Percentiles rank a stretch among this genome's conserved stretches.
phyloP scores from a whole-genome alignment of 2,888 invertebrate genomes.

The Meteorus cinctellus region DNA sequence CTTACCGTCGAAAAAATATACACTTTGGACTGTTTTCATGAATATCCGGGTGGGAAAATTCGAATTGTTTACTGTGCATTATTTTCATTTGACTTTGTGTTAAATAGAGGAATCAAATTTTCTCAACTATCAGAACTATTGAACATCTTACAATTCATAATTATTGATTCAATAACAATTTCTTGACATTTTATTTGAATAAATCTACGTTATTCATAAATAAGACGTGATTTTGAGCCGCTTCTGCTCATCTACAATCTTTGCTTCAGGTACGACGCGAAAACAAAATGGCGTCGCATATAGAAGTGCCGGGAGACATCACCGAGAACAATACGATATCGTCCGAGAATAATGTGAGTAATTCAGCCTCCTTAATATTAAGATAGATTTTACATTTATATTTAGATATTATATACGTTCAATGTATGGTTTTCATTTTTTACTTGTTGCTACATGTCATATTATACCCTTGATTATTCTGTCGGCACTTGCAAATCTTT shows the following conservation, averaged over 20 bases:
- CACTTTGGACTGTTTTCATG: too few species aligned
- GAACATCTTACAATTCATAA: neutral
- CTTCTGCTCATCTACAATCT: neutral
- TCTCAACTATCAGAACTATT: neutral
- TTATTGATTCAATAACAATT: neutral
- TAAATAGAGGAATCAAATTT: neutral
- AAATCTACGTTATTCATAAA: neutral
- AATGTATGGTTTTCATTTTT: neutral
- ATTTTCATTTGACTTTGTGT: neutral
- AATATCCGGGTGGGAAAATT: neutral
- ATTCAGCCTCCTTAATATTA: slow-evolving; percentile 29
- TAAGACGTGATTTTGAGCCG: neutral
- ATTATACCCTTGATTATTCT: slow-evolving; percentile 39
- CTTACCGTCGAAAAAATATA: too few species aligned
- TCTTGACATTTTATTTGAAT: neutral
- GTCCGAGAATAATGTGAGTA: slow-evolving; percentile 63
- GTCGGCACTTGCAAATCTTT: neutral
- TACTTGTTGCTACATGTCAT: neutral
- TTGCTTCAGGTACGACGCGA: slow-evolving; percentile 50
- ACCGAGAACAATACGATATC: slow-evolving; percentile 59
- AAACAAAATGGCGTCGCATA: slow-evolving; percentile 68
- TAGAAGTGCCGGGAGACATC: slow-evolving; percentile 68
- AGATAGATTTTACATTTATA: slow-evolving; percentile 11
- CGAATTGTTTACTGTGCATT: neutral
- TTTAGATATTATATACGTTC: neutral